Conservation (phyloP, 2,797 vertebrate species). For the Tangara arthus region DNA sequence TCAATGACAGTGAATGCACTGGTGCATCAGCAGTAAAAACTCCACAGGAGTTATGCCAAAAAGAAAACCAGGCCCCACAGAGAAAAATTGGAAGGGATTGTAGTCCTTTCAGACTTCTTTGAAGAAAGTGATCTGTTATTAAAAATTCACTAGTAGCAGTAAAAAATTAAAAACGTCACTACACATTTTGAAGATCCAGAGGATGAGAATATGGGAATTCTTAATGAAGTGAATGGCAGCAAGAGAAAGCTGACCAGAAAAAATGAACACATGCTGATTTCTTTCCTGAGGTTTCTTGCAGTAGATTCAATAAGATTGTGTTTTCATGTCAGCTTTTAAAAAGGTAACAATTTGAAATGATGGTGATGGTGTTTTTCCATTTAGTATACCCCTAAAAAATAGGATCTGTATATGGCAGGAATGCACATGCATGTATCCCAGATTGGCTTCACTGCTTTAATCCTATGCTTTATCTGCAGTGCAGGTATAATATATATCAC, state of each 20-base stretch:
- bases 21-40: not conserved
- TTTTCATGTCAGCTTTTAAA: not conserved
- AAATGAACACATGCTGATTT: not conserved
- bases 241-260: not conserved
- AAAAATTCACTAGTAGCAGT: not conserved
- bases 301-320: not conserved
- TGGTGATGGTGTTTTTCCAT: not conserved
- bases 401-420: not conserved
- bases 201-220: not conserved
- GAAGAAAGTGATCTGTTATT: not conserved
- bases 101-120: not conserved
- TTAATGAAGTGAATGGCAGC: not conserved
- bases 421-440: not conserved
- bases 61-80: not conserved
- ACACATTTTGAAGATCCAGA: not conserved
- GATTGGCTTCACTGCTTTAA: not conserved
- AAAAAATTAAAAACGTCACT: not conserved
- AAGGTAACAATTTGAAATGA: not conserved
- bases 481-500: not conserved
- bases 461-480: not conserved
- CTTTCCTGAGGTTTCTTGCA: not conserved
- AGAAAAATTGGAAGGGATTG: not conserved
- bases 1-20: not conserved
- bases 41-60: not conserved
- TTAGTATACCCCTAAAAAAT: not conserved